These are phyloP conservation scores for Papilio protenor DNA, from an alignment of 2,888 invertebrate genomes.

Conservation along the genomic window DNA sequence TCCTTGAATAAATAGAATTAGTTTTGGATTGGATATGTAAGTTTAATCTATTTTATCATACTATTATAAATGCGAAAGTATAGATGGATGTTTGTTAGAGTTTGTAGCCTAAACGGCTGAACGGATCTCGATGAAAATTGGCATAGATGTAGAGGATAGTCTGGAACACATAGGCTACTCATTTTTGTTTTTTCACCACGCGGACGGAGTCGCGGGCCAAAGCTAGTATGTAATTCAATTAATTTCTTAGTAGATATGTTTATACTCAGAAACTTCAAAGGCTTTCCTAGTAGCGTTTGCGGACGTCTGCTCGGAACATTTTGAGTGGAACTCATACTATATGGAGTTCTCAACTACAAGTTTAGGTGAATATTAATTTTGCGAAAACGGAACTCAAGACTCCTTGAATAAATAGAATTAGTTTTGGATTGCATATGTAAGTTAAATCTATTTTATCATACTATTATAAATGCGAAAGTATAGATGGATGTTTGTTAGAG, in stretches of 20 bases:
- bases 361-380: conserved; percentile 59
- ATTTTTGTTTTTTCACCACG: too few species aligned
- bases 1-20: conserved; percentile 23
- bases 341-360: conserved; percentile 46
- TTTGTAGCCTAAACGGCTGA: too few species aligned
- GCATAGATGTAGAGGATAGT: too few species aligned
- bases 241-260: not conserved
- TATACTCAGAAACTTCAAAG: not conserved
- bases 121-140: too few species aligned
- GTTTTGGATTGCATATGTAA: not conserved
- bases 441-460: not conserved
- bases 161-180: too few species aligned
- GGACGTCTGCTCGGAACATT: conserved; percentile 26
- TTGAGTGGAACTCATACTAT: conserved; percentile 25
- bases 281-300: conserved; percentile 2
- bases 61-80: too few species aligned
- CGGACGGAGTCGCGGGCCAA: too few species aligned
- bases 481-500: too few species aligned
- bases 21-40: not conserved
- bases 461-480: too few species aligned
- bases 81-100: too few species aligned
- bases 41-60: not conserved
- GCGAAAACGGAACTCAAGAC: conserved; percentile 47
- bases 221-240: not conserved
- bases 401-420: conserved; percentile 32